Base-by-base conservation (phyloP, 2,113 vertebrate species). In the Tragulus kanchil region DNA sequence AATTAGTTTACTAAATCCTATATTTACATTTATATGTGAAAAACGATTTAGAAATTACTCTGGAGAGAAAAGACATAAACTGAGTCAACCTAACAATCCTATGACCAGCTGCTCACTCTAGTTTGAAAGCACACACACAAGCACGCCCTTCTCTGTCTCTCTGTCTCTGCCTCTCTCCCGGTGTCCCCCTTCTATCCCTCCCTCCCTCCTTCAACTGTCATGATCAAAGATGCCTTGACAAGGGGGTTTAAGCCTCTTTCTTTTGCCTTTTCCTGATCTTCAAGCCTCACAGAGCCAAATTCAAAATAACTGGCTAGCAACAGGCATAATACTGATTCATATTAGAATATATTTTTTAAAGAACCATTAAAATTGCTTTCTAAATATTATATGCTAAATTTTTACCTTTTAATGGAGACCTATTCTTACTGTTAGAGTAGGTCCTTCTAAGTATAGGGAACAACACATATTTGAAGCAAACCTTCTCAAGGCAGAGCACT, bases 1-100 rank as follows among this genome's bases (percentile, higher is more conserved):
- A 97, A 97, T 97, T 98, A 98, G 95, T 95, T 94, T 98, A 98
- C 98, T 98, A 98, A 98, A 98, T 77, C 94, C 95, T 97, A 71
- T 97, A 97, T 96, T 95, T 96, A 90, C 97, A 93, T 95, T 97
- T 98, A 90, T 97, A 98, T 97, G 90, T 97, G 89, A 97, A 97
- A 97, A 97, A 98, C 96, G 67, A 96, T 77, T 96, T 97, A 96
- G 90, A 97, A 96, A 58, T 95, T 92, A 94, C 77, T 93, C 90
- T 67, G 93, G 71, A 97, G 93, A 96, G 93, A 98, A 97, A 78
- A 85, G n/a, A 82, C 84, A 93, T 42, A 97, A 95, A 95, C 36
- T 88, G 56, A 96, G 78, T 89, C 89, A 94, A 96, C 61, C 95
- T 92, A 97, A 97, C 56, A 96, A 94, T 92, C 90, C 90, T 88